phyloP scores from a whole-genome alignment of 2,797 vertebrate species.

The Muscicapa comitata region DNA sequence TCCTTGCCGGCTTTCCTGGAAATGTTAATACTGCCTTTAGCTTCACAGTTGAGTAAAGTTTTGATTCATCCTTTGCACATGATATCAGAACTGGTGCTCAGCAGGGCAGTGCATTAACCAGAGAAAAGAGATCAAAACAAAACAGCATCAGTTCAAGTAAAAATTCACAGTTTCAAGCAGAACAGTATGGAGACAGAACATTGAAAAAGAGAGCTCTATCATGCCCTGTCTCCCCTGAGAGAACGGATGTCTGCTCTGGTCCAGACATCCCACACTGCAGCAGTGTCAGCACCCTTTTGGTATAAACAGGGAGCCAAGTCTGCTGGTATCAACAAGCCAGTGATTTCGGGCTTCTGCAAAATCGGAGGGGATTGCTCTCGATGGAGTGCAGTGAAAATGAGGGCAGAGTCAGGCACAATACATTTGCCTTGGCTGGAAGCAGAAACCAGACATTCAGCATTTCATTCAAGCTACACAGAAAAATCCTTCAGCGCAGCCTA shows the following conservation, averaged over 20 bases:
- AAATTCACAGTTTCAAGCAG: not conserved
- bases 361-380: not conserved
- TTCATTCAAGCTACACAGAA: not conserved
- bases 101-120: not conserved
- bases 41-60: not conserved
- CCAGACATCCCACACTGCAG: not conserved
- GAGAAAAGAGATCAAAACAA: not conserved
- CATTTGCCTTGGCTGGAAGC: not conserved
- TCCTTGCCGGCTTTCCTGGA: not conserved
- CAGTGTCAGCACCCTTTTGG: not conserved
- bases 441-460: not conserved
- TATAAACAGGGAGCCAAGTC: not conserved
- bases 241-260: not conserved
- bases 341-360: not conserved
- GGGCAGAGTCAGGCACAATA: not conserved
- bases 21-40: not conserved
- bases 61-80: not conserved
- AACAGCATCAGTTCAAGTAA: not conserved
- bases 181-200: not conserved
- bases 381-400: not conserved
- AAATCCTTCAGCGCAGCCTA: not conserved
- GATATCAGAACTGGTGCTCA: not conserved
- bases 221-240: not conserved
- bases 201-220: not conserved
- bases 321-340: not conserved